A percentile compares a stretch with the other conserved stretches of the same genome.
phyloP scores from a whole-genome alignment of 1,140 invertebrate genomes.

The Drosophila bipectinata region DNA sequence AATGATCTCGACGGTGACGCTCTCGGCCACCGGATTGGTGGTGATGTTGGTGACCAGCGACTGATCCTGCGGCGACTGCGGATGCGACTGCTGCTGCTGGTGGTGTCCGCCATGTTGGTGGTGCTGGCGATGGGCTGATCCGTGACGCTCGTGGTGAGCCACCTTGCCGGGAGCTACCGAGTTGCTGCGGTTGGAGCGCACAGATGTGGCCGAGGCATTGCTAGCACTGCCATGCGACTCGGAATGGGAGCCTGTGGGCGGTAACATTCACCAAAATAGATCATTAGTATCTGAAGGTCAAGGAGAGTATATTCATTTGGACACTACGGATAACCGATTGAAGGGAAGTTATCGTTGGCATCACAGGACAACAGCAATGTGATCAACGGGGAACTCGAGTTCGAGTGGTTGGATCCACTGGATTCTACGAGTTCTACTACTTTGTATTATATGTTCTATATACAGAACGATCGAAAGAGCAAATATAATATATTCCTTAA shows the following conservation, averaged over 20 bases:
- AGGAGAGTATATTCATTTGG: background rate
- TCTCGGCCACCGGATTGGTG: conserved; percentile 81
- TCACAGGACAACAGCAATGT: conserved; percentile 49
- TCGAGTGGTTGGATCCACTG: conserved; percentile 6
- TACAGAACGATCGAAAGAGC: conserved; percentile 1
- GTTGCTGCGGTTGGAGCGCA: conserved; percentile 80
- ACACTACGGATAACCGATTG: conserved; percentile 38
- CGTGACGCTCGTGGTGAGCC: conserved; percentile 72
- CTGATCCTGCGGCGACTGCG: conserved; percentile 67
- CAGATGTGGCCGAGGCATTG: conserved; percentile 77
- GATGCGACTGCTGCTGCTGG: conserved; percentile 42
- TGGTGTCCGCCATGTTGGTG: conserved; percentile 12
- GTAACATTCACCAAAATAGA: background rate
- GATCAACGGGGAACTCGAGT: conserved; percentile 28
- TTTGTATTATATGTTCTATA: conserved; percentile 13
- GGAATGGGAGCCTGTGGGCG: conserved; percentile 56
- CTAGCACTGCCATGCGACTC: conserved; percentile 74
- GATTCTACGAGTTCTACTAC: conserved; percentile 18
- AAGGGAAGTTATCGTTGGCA: conserved; percentile 50
- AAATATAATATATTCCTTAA: background rate
- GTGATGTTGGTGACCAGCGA: conserved; percentile 80
- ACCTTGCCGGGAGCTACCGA: conserved; percentile 78
- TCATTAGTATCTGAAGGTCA: conserved; percentile 7
- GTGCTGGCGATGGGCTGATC: conserved; percentile 67
- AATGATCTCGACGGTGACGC: conserved; percentile 81